Evolutionary conservation across 92 coral and sea anemone species (phyloP).

Genomic region (Epizoanthus scotinus): DNA sequence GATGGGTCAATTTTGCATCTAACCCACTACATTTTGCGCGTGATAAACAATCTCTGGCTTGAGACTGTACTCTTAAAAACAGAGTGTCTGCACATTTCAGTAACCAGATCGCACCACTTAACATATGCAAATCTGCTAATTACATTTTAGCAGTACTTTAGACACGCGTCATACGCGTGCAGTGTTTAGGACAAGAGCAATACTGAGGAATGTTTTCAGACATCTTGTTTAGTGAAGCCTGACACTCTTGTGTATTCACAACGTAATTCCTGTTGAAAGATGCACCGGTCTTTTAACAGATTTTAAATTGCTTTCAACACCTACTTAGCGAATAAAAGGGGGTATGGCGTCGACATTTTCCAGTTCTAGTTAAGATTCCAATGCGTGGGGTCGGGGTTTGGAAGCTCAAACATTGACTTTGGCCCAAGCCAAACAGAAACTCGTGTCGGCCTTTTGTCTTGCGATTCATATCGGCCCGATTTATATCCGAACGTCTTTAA

Average conservation of each 20-base stretch:
- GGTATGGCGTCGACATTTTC: background rate
- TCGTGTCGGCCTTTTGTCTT: background rate
- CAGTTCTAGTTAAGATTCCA: background rate
- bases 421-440: conserved; percentile 23
- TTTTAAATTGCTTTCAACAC: conserved; percentile 34
- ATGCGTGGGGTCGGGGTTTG: conserved; percentile 34
- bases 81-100: conserved; percentile 26
- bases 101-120: conserved; percentile 7
- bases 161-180: conserved; percentile 43
- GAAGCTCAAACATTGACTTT: background rate
- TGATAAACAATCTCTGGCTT: background rate
- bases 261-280: conserved; percentile 17
- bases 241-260: conserved; percentile 1
- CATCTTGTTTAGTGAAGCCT: conserved; percentile 14
- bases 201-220: conserved; percentile 7
- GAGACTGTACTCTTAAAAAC: conserved; percentile 14
- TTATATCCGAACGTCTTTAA: conserved; percentile 15
- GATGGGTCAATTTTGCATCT: too few species aligned
- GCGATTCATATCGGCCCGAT: conserved; percentile 14
- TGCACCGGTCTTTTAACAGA: background rate
- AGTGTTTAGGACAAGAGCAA: background rate
- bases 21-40: background rate
- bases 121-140: conserved; percentile 38
- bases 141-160: conserved; percentile 7
- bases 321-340: background rate